phyloP scores from a whole-genome alignment of 1,140 invertebrate species.

The Brachionus sp. region DNA sequence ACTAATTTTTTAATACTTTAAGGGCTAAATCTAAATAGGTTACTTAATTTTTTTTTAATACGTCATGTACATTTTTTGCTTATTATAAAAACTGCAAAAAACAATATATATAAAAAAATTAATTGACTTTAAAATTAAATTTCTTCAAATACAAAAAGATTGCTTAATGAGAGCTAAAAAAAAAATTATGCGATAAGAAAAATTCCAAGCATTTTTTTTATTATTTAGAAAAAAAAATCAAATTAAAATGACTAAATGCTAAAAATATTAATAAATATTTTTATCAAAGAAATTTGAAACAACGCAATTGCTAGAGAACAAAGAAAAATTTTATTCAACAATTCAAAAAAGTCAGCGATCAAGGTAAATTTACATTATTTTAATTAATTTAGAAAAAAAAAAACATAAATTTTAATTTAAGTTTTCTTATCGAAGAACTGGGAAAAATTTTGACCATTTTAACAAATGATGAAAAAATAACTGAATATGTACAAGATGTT shows the following conservation, averaged over 20 bases:
- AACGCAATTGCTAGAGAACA: neutral
- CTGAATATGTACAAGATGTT: neutral
- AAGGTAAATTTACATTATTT: neutral
- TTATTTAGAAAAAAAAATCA: neutral
- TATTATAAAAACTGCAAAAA: too few relatives aligned
- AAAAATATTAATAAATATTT: neutral
- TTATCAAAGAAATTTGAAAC: neutral
- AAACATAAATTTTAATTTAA: neutral
- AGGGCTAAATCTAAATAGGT: too few relatives aligned
- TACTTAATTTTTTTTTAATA: too few relatives aligned
- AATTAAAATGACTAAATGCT: neutral
- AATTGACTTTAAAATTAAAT: too few relatives aligned
- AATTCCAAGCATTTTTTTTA: too few relatives aligned
- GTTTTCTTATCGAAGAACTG: neutral
- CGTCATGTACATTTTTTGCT: too few relatives aligned
- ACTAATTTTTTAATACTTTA: too few relatives aligned
- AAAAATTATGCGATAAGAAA: too few relatives aligned
- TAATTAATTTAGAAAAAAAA: too few relatives aligned
- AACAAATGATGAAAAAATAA: constrained; percentile 2
- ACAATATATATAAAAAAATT: too few relatives aligned
- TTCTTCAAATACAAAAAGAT: too few relatives aligned
- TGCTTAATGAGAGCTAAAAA: too few relatives aligned
- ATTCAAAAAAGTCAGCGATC: neutral
- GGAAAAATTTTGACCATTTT: neutral
- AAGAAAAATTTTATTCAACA: neutral